Conservation (phyloP, 64 coral and sea anemone species). For the Astreopora myriophthalma region DNA sequence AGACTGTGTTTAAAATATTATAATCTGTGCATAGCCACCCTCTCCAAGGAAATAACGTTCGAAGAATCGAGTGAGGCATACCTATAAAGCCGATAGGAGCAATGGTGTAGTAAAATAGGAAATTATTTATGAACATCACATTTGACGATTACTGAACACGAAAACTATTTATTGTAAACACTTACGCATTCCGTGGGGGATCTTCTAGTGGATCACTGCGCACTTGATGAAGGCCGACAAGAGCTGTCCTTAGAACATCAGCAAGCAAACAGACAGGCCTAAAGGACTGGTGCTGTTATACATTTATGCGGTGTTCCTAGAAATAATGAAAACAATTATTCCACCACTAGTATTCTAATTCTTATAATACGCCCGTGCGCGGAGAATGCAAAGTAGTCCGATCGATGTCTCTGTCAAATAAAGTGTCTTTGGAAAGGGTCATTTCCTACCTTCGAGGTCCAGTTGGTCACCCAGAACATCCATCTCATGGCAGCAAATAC, state of each 20-base stretch:
- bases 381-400: neutral
- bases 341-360: neutral
- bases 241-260: neutral
- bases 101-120: no score
- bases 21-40: no score
- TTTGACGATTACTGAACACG: no score
- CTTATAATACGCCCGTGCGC: no score
- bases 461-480: neutral
- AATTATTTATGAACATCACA: no score
- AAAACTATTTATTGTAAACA: no score
- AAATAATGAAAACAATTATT: neutral
- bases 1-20: no score
- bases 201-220: neutral
- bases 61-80: no score
- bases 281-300: neutral
- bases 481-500: neutral
- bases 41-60: no score
- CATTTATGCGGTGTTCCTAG: neutral
- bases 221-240: neutral
- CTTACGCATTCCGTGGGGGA: neutral
- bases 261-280: neutral
- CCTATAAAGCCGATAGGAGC: no score
- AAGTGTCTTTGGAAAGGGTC: neutral
- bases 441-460: neutral
- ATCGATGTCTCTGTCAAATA: neutral